Evolutionary conservation across 2,797 vertebrate species (phyloP).

Genomic region (Macropus fuliginosus): DNA sequence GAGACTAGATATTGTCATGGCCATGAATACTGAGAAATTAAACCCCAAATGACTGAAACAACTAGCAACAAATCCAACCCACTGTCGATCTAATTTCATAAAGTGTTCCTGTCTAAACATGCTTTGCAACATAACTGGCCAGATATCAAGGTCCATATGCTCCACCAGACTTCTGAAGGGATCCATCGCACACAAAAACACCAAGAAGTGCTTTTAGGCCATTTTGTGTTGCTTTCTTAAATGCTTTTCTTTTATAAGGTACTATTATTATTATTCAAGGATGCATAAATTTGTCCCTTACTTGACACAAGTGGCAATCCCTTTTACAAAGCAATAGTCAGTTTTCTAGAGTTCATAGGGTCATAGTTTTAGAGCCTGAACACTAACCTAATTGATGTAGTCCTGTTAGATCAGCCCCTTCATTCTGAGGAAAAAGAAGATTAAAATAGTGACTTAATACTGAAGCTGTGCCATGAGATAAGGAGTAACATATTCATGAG

Average conservation of each 20-base stretch:
- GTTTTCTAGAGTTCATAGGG: not conserved
- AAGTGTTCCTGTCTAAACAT: not conserved
- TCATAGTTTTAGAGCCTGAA: not conserved
- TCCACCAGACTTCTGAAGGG: not conserved
- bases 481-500: not conserved
- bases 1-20: no score
- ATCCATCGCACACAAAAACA: not conserved
- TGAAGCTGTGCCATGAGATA: no score
- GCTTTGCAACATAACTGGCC: not conserved
- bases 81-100: not conserved
- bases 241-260: not conserved
- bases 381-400: not conserved
- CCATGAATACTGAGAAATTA: no score
- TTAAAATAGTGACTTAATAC: not conserved
- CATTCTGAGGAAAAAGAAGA: not conserved
- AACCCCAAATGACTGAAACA: not conserved
- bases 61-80: not conserved
- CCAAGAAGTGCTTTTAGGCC: not conserved
- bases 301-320: not conserved
- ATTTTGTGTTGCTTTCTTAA: not conserved
- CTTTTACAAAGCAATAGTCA: not conserved
- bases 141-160: not conserved
- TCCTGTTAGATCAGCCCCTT: not conserved
- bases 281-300: not conserved
- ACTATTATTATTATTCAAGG: not conserved